phyloP scores from a whole-genome alignment of 2,888 invertebrate genomes.

The Thymelicus sylvestris region DNA sequence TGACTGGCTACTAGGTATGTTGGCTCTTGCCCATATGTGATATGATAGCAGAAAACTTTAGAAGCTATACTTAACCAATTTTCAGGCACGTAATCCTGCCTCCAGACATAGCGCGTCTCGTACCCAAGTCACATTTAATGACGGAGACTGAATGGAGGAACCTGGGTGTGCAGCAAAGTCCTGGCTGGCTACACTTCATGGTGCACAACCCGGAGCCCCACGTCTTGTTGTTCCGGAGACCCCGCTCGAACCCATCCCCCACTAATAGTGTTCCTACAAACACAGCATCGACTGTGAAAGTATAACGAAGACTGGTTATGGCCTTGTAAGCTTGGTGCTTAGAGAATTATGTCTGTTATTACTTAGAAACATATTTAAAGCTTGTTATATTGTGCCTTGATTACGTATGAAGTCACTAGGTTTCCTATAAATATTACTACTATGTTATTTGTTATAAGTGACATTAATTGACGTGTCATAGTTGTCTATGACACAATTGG shows the following conservation, averaged over 20 bases:
- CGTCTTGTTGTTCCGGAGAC: constrained; percentile 91
- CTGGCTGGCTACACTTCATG: constrained; percentile 94
- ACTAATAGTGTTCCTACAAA: constrained; percentile 59
- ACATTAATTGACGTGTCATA: too few relatives aligned
- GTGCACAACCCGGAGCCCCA: constrained; percentile 96
- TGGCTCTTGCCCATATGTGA: too few relatives aligned
- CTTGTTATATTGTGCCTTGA: constrained; percentile 8
- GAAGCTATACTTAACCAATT: not conserved
- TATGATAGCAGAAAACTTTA: too few relatives aligned
- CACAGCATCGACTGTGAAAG: constrained; percentile 62
- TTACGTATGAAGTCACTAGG: not conserved
- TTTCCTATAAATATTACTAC: too few relatives aligned
- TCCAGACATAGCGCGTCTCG: constrained; percentile 91
- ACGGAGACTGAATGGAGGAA: constrained; percentile 98
- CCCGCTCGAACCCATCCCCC: constrained; percentile 52
- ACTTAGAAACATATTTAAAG: constrained; percentile 3
- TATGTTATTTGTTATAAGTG: too few relatives aligned
- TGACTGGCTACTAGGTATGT: too few relatives aligned
- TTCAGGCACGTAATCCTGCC: constrained; percentile 96
- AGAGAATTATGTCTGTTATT: constrained; percentile 4
- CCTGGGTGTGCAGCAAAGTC: constrained; percentile 97
- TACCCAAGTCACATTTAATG: constrained; percentile 96
- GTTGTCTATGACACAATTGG: too few relatives aligned
- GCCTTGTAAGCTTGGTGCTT: constrained; percentile 10
- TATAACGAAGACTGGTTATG: constrained; percentile 49